Conservation (phyloP, 2,797 vertebrate genomes). For the Siniperca undulata region DNA sequence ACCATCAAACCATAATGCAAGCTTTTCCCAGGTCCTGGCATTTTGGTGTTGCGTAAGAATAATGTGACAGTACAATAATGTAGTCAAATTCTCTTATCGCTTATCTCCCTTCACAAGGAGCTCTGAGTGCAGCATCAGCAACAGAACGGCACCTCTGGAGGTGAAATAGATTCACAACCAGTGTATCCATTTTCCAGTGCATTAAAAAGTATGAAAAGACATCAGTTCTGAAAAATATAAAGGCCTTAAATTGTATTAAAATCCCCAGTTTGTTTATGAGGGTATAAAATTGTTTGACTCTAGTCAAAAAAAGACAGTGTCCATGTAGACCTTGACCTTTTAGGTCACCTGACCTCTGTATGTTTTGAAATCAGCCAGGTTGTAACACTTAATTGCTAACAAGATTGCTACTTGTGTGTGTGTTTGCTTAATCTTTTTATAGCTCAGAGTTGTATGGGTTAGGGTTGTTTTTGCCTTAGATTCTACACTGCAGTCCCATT, state of each 20-base stretch:
- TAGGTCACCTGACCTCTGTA: neutral
- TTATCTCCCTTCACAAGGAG: slow-evolving; percentile 8
- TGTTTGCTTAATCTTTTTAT: slow-evolving; percentile 29
- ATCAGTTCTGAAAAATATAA: neutral
- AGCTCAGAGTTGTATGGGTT: slow-evolving; percentile 10
- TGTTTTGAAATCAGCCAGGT: neutral
- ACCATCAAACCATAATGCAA: slow-evolving; percentile 35
- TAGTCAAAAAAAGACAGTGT: neutral
- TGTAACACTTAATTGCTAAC: neutral
- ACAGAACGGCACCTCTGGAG: neutral
- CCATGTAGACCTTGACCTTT: neutral
- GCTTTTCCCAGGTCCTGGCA: slow-evolving; percentile 50
- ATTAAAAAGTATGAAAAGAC: neutral
- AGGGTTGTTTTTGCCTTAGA: slow-evolving; percentile 34
- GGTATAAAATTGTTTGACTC: neutral
- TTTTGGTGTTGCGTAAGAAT: slow-evolving; percentile 43
- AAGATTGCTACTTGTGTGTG: neutral
- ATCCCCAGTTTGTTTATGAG: neutral
- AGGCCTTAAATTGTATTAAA: neutral
- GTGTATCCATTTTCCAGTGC: neutral
- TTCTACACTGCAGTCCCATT: slow-evolving; percentile 28
- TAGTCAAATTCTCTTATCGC: slow-evolving; percentile 10
- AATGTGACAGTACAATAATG: slow-evolving; percentile 22
- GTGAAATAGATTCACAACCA: neutral
- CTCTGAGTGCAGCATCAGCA: slow-evolving; percentile 16